phyloP scores from a whole-genome alignment of 2,797 vertebrate genomes.

The Syngnathus rostellatus region DNA sequence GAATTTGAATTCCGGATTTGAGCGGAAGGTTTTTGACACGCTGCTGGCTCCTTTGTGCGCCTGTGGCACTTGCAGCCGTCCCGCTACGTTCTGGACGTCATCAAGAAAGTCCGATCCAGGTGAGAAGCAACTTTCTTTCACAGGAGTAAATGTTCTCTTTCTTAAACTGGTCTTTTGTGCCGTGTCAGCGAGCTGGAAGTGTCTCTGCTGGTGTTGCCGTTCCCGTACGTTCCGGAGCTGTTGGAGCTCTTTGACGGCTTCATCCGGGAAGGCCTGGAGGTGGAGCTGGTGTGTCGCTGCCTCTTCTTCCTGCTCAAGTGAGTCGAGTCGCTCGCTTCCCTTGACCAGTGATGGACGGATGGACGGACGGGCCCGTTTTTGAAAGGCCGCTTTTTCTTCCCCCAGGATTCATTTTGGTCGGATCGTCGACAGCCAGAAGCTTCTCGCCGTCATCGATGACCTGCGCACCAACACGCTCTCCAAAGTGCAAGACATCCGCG shows the following conservation, averaged over 20 bases:
- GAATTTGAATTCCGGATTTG: not conserved
- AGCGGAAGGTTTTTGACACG: not conserved
- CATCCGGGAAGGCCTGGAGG: slow-evolving; percentile 74
- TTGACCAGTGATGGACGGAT: too few species aligned
- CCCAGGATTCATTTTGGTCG: slow-evolving; percentile 90
- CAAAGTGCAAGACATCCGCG: slow-evolving; percentile 81
- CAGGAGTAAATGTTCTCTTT: too few species aligned
- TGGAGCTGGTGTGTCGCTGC: slow-evolving; percentile 89
- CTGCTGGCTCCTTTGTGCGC: not conserved
- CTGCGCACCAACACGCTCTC: slow-evolving; percentile 82
- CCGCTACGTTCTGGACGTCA: slow-evolving; percentile 82
- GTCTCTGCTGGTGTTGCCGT: slow-evolving; percentile 88
- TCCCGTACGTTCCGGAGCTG: slow-evolving; percentile 84
- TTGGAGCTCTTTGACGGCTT: slow-evolving; percentile 79
- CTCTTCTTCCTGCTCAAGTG: slow-evolving; percentile 94
- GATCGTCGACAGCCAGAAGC: slow-evolving; percentile 90
- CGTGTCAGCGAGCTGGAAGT: slow-evolving; percentile 85
- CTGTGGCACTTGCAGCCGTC: slow-evolving; percentile 69
- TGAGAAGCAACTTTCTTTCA: slow-evolving; percentile 41
- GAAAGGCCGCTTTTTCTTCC: slow-evolving; percentile 12
- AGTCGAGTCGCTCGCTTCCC: slow-evolving; percentile 2
- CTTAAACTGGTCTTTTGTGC: not conserved
- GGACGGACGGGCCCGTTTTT: not conserved
- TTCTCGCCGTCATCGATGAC: slow-evolving; percentile 83
- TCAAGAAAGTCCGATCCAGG: slow-evolving; percentile 92